Evolutionary conservation across 2,888 invertebrate species (phyloP), one percentile per base, ranked within the genome.

Genomic region (Abrostola triplasia): DNA sequence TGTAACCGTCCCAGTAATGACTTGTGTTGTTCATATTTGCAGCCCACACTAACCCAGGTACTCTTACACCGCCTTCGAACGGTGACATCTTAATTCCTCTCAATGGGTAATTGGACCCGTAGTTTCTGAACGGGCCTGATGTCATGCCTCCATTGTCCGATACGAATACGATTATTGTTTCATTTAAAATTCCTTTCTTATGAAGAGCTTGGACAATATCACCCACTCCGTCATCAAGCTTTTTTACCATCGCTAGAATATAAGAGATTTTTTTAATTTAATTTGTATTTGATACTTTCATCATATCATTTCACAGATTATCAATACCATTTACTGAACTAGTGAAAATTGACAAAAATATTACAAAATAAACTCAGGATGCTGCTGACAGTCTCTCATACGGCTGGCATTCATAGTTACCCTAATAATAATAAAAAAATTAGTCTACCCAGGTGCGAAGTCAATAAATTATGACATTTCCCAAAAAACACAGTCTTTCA

Each of bases 101-200:
- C 10, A 98, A 87, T n/a, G 98, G 98, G 95, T 96, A 97, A 90
- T 97, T 97, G 13, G 97, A 97, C 9, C 96, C 97, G 54, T 96
- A 95, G 89, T 98, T 98, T 55, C 95, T 86, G 82, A 96, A 96
- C 54, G 95, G 81, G 0, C 98, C 98, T 61, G 95, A 92, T 0
- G 97, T 96, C 54, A 97, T 97, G 0, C 97, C 98, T 0, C 98
- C 98, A 86, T 99, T 99, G 86, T 99, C 99, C 10, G 98, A 97
- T 76, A 97, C 96, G 86, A 99, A 99, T 0, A 98, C 89, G 58
- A 99, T 95, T 51, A 99, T 96, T 0, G 98, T 97, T 85, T 98
- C 97, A 49, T 97, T 93, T 71, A 98, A 92, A 90, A 98, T 96
- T 1, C 95, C 94, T 64, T 95, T 96, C 0, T 95, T 87, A 57